A percentile compares a stretch with the other conserved stretches of the same genome.
Evolutionary conservation across 2,888 invertebrate genomes (phyloP).

Genomic region (Neelides folsomi): DNA sequence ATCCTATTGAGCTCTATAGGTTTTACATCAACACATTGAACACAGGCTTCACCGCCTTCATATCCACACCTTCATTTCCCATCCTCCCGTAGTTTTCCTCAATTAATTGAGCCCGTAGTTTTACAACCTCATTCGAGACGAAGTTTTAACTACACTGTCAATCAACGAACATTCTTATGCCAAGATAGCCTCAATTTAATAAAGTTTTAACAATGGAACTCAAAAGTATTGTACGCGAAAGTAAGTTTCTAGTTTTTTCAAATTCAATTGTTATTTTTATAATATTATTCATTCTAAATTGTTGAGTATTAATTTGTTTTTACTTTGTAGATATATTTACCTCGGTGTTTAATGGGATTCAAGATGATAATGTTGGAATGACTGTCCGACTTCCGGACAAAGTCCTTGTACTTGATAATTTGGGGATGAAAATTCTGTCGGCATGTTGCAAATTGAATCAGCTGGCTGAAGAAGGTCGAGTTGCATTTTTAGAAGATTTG

Average conservation of each 20-base stretch:
- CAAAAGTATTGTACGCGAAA: constrained; percentile 4
- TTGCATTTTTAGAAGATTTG: constrained; percentile 30
- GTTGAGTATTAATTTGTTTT: constrained; percentile 2
- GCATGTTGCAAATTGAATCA: constrained; percentile 28
- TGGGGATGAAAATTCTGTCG: constrained; percentile 25
- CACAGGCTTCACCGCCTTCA: too few species aligned
- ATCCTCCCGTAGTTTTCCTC: too few species aligned
- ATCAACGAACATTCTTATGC: too few species aligned
- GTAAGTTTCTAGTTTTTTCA: constrained; percentile 2
- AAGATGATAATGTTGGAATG: constrained; percentile 1
- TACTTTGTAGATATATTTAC: constrained; percentile 19
- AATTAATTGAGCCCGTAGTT: too few species aligned
- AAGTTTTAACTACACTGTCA: too few species aligned
- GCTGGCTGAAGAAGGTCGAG: constrained; percentile 23
- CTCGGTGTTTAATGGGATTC: constrained; percentile 21
- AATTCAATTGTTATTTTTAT: neutral
- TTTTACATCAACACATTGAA: too few species aligned
- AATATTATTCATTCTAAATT: neutral
- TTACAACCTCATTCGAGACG: too few species aligned
- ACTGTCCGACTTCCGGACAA: constrained; percentile 10
- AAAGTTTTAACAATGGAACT: neutral
- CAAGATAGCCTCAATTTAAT: too few species aligned
- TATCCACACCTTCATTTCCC: too few species aligned
- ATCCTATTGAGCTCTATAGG: too few species aligned
- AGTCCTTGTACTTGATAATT: constrained; percentile 25